Evolutionary conservation across 35 echinoderm and acorn worm genomes (phyloP), one percentile per base, ranked within the genome.

Genomic region (Ptychodera flava): DNA sequence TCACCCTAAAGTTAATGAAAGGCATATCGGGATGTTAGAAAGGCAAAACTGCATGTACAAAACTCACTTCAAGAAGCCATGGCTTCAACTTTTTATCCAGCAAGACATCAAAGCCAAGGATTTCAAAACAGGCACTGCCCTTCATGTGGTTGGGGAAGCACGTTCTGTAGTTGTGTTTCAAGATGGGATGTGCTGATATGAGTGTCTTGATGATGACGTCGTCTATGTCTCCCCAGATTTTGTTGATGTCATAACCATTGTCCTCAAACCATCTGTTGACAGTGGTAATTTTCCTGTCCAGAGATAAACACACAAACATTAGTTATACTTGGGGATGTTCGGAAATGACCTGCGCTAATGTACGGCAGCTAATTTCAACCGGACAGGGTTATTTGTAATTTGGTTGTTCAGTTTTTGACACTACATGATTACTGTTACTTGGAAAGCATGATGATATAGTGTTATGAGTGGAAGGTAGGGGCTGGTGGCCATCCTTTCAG

Each of bases 141-240:
- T 99, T 99, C 37, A 94, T 79, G 86, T 99, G 93, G 52, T 99
- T 99, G 0, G 92, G 90, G 80, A 99, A 99, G 38, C 96, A 99
- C 28, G 93, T 94, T 29, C 96, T 81, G 91, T 99, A 99, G 91
- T 99, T 99, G 80, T 99, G 96, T 52, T 94, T 99, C 77, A 99
- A 88, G 81, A 99, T 90, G 15, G 96, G 96, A 78, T 99, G 96
- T 32, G 96, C 96, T 15, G 96, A 94, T 33, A 99, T 99, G 33
- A 99, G 86, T 15, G 96, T 94, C 88, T 99, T 99, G 88, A 99
- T 99, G 38, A 99, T 99, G 1, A 92, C 90, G 75, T 99, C 96
- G 77, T 99, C 86, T 31, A 94, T 99, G 76, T 99, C 96, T 22
- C 82, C 80, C 96, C 96, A 99, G 36, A 99, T 99, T 32, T 90